Percentiles rank a stretch among this genome's conserved stretches.
phyloP scores from a whole-genome alignment of 1,140 invertebrate species.

The Drosophila orena region DNA sequence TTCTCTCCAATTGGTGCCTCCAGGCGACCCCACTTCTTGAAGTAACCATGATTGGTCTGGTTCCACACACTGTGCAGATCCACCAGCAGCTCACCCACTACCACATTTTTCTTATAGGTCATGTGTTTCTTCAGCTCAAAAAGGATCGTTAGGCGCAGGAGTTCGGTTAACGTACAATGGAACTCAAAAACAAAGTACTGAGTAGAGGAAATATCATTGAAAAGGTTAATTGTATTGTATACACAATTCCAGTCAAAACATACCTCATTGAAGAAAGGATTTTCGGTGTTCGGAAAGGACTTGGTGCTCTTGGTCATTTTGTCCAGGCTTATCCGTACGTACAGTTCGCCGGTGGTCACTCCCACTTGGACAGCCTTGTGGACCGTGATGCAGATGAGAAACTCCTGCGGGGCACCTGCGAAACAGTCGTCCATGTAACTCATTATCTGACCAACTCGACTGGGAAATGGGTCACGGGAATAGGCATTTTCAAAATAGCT shows the following conservation, averaged over 20 bases:
- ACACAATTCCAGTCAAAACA: background rate
- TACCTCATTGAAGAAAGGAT: conserved; percentile 88
- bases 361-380: conserved; percentile 75
- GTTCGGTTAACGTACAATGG: conserved; percentile 85
- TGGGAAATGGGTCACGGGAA: background rate
- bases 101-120: conserved; percentile 84
- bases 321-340: conserved; percentile 86
- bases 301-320: conserved; percentile 86
- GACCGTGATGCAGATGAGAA: conserved; percentile 77
- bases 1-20: conserved; percentile 87
- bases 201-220: background rate
- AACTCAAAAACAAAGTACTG: conserved; percentile 91
- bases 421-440: conserved; percentile 63
- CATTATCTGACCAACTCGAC: conserved; percentile 26
- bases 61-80: conserved; percentile 90
- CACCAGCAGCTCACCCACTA: conserved; percentile 88
- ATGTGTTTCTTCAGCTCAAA: conserved; percentile 85
- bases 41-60: conserved; percentile 90
- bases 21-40: conserved; percentile 92
- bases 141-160: conserved; percentile 83
- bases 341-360: conserved; percentile 85
- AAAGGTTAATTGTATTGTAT: background rate
- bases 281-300: conserved; percentile 86
- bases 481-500: conserved; percentile 11
- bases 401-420: conserved; percentile 68